Evolutionary conservation across 2,797 vertebrate species (phyloP).

Genomic region (Siniperca scherzeri): DNA sequence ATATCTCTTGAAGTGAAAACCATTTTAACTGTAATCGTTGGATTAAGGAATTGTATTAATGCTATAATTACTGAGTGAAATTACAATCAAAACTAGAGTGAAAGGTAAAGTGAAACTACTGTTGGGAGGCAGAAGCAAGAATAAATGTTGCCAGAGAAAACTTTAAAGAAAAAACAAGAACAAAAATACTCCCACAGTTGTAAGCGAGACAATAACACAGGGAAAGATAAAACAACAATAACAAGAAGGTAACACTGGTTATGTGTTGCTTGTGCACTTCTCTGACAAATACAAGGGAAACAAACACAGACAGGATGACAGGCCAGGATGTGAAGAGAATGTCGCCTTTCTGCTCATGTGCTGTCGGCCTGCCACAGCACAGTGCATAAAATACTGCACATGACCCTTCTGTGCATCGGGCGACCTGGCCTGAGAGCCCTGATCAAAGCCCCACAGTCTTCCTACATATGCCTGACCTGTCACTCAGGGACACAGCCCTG

Average conservation of each 20-base stretch:
- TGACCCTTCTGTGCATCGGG: conserved; percentile 57
- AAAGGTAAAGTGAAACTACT: neutral
- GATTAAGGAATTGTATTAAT: neutral
- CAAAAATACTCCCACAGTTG: neutral
- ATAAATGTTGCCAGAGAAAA: neutral
- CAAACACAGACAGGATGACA: conserved; percentile 57
- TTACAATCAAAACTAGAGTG: neutral
- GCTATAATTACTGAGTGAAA: neutral
- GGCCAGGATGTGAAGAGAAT: conserved; percentile 56
- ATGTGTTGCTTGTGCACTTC: conserved; percentile 26
- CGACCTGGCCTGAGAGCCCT: conserved; percentile 58
- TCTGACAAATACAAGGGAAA: conserved; percentile 50
- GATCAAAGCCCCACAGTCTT: conserved; percentile 40
- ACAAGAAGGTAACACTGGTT: neutral
- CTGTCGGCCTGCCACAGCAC: neutral
- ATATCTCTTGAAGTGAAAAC: neutral
- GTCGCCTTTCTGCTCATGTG: conserved; percentile 56
- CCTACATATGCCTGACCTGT: conserved; percentile 63
- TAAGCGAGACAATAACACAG: neutral
- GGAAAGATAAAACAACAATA: neutral
- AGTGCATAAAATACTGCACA: conserved; percentile 42
- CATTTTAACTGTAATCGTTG: neutral
- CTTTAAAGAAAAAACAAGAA: neutral
- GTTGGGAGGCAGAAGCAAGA: neutral
- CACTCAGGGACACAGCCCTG: conserved; percentile 66